These are phyloP conservation scores for Cisticola juncidis DNA, from an alignment of 2,113 vertebrate genomes.

Conservation along the genomic window DNA sequence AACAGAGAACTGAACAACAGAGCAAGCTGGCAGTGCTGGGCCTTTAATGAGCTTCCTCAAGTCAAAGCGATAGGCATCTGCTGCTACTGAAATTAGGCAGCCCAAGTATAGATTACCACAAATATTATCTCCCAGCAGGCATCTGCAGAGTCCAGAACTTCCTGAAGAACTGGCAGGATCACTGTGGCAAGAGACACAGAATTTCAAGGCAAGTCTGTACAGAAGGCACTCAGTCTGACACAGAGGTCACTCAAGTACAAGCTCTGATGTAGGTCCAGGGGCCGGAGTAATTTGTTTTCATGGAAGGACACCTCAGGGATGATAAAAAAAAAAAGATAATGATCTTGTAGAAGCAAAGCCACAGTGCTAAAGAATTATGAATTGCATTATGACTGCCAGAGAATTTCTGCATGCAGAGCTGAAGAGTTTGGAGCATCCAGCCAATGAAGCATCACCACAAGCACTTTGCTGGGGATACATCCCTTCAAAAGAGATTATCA, in stretches of 20 bases:
- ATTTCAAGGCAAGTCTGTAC: not conserved
- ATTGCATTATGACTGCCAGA: not conserved
- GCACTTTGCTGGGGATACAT: not conserved
- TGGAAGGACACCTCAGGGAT: not conserved
- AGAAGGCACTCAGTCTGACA: not conserved
- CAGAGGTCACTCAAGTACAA: not conserved
- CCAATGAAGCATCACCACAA: not conserved
- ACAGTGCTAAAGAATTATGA: not conserved
- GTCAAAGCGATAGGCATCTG: not conserved
- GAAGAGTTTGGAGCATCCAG: not conserved
- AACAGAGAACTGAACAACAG: not conserved
- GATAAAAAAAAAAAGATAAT: not conserved
- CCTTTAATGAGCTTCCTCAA: not conserved
- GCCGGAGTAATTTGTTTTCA: not conserved
- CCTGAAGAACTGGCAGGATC: constrained; percentile 39
- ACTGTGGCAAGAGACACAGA: not conserved
- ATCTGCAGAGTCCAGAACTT: constrained; percentile 47
- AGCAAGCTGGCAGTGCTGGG: not conserved
- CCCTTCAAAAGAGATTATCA: not conserved
- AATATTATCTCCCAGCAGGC: not conserved
- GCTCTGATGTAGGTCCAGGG: not conserved
- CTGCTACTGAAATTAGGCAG: constrained; percentile 21
- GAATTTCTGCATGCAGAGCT: not conserved
- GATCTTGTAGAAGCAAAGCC: not conserved
- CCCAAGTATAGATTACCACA: not conserved